Evolutionary conservation across 2,113 vertebrate species (phyloP).

Genomic region (Ophiodon elongatus): DNA sequence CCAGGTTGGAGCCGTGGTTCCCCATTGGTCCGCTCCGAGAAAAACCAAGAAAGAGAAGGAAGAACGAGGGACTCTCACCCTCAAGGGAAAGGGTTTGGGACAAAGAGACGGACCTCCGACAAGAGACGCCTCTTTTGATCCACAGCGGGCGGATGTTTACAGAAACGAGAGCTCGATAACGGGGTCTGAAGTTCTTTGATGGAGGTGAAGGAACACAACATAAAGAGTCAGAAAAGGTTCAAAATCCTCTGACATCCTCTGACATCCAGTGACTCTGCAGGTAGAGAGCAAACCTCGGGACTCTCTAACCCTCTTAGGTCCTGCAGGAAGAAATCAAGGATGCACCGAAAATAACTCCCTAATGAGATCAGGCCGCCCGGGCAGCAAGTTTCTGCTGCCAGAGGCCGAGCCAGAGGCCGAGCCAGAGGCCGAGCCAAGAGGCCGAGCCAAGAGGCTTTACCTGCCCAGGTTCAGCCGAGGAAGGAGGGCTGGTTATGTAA

Average conservation of each 20-base stretch:
- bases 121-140: neutral
- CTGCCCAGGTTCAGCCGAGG: neutral
- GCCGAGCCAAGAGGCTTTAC: slow-evolving; percentile 43
- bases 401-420: slow-evolving; percentile 13
- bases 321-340: slow-evolving; percentile 44
- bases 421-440: no score
- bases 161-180: neutral
- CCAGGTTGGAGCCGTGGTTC: slow-evolving; percentile 77
- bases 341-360: slow-evolving; percentile 62
- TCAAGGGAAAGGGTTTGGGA: neutral
- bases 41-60: neutral
- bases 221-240: neutral
- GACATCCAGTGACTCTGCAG: slow-evolving; percentile 52
- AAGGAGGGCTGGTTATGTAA: slow-evolving; percentile 45
- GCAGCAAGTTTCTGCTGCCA: neutral
- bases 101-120: neutral
- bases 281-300: slow-evolving; percentile 40
- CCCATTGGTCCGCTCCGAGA: slow-evolving; percentile 76
- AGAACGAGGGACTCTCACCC: neutral
- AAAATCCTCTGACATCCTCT: neutral
- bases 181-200: neutral
- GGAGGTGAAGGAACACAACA: neutral
- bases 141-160: neutral
- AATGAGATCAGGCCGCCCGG: slow-evolving; percentile 66
- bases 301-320: slow-evolving; percentile 72